These are phyloP conservation scores for Turritopsis dohrnii DNA, from an alignment of 30 jellyfish, hydroid and myxozoan species.

Conservation along the genomic window DNA sequence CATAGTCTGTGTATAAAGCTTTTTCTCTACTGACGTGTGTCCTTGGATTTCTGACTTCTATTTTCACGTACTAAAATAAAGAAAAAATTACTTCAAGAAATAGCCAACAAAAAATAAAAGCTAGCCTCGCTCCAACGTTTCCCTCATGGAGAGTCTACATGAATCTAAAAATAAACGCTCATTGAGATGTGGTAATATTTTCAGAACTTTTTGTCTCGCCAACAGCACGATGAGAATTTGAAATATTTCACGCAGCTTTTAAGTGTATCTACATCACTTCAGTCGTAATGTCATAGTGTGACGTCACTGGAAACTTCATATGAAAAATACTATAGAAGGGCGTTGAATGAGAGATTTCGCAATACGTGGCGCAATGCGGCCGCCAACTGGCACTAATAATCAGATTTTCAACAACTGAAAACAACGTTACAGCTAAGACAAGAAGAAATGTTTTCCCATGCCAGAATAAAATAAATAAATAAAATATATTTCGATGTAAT, in stretches of 20 bases:
- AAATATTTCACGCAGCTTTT: not conserved
- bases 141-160: not conserved
- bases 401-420: not conserved
- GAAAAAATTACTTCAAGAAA: not conserved
- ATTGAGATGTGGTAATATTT: not conserved
- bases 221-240: not conserved
- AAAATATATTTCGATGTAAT: not conserved
- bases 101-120: too few relatives aligned
- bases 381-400: not conserved
- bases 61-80: slow-evolving; percentile 48
- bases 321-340: not conserved
- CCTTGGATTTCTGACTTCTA: slow-evolving; percentile 91
- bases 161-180: not conserved
- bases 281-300: not conserved
- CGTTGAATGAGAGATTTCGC: not conserved
- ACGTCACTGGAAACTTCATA: not conserved
- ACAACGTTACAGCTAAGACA: too few relatives aligned
- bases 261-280: not conserved
- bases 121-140: not conserved
- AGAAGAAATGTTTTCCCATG: not conserved
- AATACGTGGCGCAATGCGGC: not conserved
- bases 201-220: not conserved
- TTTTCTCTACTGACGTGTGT: slow-evolving; percentile 92
- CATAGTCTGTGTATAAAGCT: slow-evolving; percentile 97
- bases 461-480: not conserved